phyloP scores from a whole-genome alignment of 2,113 vertebrate species.

The Cygnus atratus region DNA sequence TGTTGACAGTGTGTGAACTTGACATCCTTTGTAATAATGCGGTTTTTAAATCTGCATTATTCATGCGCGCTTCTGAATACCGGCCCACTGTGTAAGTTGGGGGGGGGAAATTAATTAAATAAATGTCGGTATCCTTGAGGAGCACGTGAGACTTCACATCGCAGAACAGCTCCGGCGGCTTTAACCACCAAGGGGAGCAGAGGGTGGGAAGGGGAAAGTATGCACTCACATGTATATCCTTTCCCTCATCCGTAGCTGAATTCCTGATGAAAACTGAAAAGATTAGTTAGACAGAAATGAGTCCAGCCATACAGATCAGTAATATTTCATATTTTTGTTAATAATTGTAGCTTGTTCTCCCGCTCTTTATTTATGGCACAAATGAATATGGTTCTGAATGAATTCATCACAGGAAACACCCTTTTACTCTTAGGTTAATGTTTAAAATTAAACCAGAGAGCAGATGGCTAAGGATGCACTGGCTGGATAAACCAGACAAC shows the following conservation, averaged over 20 bases:
- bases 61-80: constrained; percentile 57
- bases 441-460: constrained; percentile 38
- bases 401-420: background rate
- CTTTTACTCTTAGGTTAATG: background rate
- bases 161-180: constrained; percentile 22
- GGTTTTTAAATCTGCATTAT: constrained; percentile 71
- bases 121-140: constrained; percentile 58
- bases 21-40: constrained; percentile 75
- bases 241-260: background rate
- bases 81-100: constrained; percentile 57
- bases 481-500: constrained; percentile 3
- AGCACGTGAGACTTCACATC: constrained; percentile 38
- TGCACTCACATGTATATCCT: background rate
- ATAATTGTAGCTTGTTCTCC: background rate
- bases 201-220: background rate
- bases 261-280: background rate
- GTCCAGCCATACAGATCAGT: background rate
- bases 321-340: background rate
- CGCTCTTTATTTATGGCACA: background rate
- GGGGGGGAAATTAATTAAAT: constrained; percentile 70
- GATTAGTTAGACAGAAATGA: background rate
- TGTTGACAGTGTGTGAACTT: constrained; percentile 74
- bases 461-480: constrained; percentile 27
- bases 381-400: background rate
- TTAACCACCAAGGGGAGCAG: background rate